Evolutionary conservation across 2,888 invertebrate genomes (phyloP), one percentile per base, ranked within the genome.

Genomic region (Xanthorhoe spadicearia): DNA sequence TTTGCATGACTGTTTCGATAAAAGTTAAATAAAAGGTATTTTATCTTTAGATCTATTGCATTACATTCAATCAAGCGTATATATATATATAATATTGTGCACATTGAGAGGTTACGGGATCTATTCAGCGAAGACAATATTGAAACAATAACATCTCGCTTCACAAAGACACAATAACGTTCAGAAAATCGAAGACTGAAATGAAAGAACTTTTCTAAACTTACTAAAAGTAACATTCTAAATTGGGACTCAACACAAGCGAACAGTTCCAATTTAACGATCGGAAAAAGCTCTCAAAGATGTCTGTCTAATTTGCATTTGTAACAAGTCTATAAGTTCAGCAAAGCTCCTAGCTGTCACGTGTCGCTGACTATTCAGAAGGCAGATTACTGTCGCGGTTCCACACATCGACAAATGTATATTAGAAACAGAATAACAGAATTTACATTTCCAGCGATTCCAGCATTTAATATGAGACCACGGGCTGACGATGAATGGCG

Each of bases 381-480:
- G 51, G 6, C 18, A 18, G 59, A 59, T 59, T 59, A 59, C 38
- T 32, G 60, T 18, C 54, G 17, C 32, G 18, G 15, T 49, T 49
- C 17, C 18, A 17, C 35, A 18, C 61, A 35, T 48, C 54, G 18
- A 15, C 18, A 38, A 57, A 49, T 48, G 23, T 51, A 56, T 49
- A 35, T 61, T 17, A 56, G 46, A 38, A 65, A 61, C 28, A 55
- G 46, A 60, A 51, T 2, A 43, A 35, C 51, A 6, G 51, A 57
- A 61, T 66, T 66, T 57, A 53, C 66, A 66, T 61, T 57, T 57
- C 9, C 32, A 58, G 35, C 43, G 13, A 55, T 62, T 53, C 32
- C 62, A 61, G 19, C 51, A 58, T 66, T 62, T 66, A 66, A 66
- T 66, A 66, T 49, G 58, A 66, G 54, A 17, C 50, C 61, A 19